Evolutionary conservation across 2,888 invertebrate species (phyloP), one percentile per base, ranked within the genome.

Genomic region (Heliconius ismenius): DNA sequence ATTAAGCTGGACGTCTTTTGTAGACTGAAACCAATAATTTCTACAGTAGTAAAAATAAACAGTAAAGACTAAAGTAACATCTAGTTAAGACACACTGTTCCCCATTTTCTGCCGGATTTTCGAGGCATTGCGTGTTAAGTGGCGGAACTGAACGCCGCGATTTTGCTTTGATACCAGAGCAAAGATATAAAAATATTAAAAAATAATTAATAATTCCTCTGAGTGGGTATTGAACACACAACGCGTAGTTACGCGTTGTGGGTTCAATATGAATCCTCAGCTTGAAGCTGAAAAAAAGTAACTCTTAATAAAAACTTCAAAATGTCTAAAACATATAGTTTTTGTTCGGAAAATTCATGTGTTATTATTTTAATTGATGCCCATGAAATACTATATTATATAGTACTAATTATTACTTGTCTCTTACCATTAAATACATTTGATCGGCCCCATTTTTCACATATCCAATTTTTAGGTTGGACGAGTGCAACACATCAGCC

Each of bases 381-480:
- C 7, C 0, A 54, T 62, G 4, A 13, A 24, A 62, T 60, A 58
- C n/a, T 7, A n/a, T 26, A 26, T 26, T 21, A 54, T 21, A 21
- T 54, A 21, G 7, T n/a, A 10, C n/a, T 7, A 15, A 26, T 26
- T 62, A 62, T 6, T 15, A 62, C 7, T 24, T 24, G 7, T 28
- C 1, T 68, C 87, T 83, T 87, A 96, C 96, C 91, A 95, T 95
- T 67, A 96, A 92, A 83, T 95, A 96, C 86, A 95, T 93, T 83
- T 96, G 96, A 79, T 96, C 96, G 18, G 93, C 94, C 18, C 95
- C 95, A 79, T 95, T 95, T 83, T 89, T 88, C 36, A 94, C 92
- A 80, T 95, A 96, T 0, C 96, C 96, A 68, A 96, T 94, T 83
- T 95, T 95, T 81, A 95, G 95, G 82, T 95, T 92, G 26, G 95